Conservation (phyloP, 2,888 invertebrate genomes). For the Subacronicta megacephala region DNA sequence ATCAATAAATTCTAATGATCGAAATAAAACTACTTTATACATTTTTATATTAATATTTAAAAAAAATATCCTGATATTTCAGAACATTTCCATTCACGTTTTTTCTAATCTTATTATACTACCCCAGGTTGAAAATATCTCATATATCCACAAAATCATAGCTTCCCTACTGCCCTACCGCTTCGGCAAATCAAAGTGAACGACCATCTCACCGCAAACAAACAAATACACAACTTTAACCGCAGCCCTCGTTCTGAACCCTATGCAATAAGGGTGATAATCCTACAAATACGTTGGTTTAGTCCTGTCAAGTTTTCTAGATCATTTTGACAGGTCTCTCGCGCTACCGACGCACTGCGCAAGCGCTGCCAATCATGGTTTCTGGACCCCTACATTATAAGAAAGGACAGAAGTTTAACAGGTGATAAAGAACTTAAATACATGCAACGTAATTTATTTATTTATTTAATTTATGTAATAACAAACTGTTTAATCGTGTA, state of each 20-base stretch:
- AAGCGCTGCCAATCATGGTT: constrained; percentile 67
- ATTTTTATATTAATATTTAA: no score
- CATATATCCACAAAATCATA: constrained; percentile 19
- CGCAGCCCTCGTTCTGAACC: constrained; percentile 37
- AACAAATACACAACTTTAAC: constrained; percentile 57
- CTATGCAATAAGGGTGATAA: constrained; percentile 30
- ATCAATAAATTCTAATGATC: no score
- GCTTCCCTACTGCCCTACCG: constrained; percentile 70
- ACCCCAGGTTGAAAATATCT: not conserved
- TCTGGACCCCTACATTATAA: constrained; percentile 44
- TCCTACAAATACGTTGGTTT: constrained; percentile 33
- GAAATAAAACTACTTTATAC: no score
- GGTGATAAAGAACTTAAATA: no score
- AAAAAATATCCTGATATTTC: no score
- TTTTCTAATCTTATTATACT: no score
- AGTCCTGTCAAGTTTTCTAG: constrained; percentile 66
- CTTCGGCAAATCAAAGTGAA: constrained; percentile 71
- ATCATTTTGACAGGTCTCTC: constrained; percentile 84
- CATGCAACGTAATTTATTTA: no score
- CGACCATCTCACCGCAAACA: constrained; percentile 67
- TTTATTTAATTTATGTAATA: no score
- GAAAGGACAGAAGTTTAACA: constrained; percentile 20
- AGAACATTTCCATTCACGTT: no score
- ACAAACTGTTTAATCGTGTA: no score
- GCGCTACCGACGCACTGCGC: constrained; percentile 72